Evolutionary conservation across 2,113 vertebrate genomes (phyloP).

Genomic region (Microcebus ravelobensis): DNA sequence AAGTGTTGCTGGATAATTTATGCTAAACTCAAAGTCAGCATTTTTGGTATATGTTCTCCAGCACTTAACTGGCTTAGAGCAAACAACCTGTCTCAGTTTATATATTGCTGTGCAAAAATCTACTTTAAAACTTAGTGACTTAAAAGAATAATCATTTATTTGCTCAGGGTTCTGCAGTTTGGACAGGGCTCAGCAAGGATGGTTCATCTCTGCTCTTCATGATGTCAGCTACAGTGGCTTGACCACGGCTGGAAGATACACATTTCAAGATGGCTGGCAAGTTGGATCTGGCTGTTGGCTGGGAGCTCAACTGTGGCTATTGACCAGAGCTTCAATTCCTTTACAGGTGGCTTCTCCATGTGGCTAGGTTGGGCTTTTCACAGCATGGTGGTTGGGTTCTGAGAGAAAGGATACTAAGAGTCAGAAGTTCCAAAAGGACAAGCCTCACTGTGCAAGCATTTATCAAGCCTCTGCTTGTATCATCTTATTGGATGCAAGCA

Average conservation of each 20-base stretch:
- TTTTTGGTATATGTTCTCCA: background rate
- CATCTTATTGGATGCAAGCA: background rate
- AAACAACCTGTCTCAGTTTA: conserved; percentile 1
- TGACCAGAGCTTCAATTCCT: background rate
- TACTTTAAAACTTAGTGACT: background rate
- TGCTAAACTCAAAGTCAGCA: background rate
- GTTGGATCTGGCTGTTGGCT: background rate
- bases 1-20: background rate
- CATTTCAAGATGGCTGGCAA: background rate
- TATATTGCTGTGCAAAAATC: background rate
- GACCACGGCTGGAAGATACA: background rate
- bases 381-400: background rate
- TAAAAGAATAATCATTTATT: background rate
- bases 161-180: background rate
- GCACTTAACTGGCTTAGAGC: background rate
- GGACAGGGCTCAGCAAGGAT: background rate
- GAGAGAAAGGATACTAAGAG: background rate
- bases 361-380: background rate
- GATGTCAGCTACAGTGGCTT: background rate
- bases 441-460: background rate
- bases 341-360: background rate
- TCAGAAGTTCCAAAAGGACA: background rate
- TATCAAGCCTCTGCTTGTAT: background rate
- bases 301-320: background rate
- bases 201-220: background rate